Percentiles rank a stretch among this genome's conserved stretches.
These are phyloP conservation scores for Glossosoma conforme DNA, from an alignment of 1,140 invertebrate species.

Conservation along the genomic window DNA sequence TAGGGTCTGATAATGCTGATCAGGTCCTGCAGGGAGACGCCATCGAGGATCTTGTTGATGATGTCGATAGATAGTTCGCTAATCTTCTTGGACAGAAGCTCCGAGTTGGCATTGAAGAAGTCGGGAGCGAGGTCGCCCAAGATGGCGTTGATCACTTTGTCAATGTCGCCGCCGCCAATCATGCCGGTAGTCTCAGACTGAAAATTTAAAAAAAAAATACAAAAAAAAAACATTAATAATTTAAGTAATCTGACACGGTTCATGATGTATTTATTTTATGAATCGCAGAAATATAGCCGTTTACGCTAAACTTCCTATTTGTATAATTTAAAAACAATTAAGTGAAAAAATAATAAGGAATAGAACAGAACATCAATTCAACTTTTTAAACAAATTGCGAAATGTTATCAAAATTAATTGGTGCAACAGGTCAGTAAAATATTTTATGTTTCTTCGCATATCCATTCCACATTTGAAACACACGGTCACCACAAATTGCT, in stretches of 20 bases:
- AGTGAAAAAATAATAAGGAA: too few relatives aligned
- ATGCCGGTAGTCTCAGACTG: constrained; percentile 36
- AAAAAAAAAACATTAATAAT: neutral
- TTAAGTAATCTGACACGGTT: neutral
- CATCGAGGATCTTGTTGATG: constrained; percentile 15
- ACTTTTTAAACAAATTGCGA: too few relatives aligned
- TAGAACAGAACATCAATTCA: too few relatives aligned
- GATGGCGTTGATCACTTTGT: constrained; percentile 39
- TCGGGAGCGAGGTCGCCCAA: constrained; percentile 38
- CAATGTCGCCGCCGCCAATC: constrained; percentile 42
- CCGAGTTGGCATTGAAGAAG: constrained; percentile 34
- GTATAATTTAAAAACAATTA: too few relatives aligned
- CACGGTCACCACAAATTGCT: too few relatives aligned
- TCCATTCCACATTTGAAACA: too few relatives aligned
- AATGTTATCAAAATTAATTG: too few relatives aligned
- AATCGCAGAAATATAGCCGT: neutral
- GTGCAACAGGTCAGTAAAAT: too few relatives aligned
- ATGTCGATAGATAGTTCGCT: neutral
- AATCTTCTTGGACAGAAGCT: constrained; percentile 6
- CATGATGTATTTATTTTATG: neutral
- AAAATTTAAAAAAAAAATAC: constrained; percentile 3
- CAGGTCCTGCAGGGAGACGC: constrained; percentile 15
- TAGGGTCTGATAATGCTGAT: constrained; percentile 9
- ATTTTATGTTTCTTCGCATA: too few relatives aligned
- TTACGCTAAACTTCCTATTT: constrained; percentile 1